Conservation (phyloP, 1,140 invertebrate genomes). For the Drosophila repleta region DNA sequence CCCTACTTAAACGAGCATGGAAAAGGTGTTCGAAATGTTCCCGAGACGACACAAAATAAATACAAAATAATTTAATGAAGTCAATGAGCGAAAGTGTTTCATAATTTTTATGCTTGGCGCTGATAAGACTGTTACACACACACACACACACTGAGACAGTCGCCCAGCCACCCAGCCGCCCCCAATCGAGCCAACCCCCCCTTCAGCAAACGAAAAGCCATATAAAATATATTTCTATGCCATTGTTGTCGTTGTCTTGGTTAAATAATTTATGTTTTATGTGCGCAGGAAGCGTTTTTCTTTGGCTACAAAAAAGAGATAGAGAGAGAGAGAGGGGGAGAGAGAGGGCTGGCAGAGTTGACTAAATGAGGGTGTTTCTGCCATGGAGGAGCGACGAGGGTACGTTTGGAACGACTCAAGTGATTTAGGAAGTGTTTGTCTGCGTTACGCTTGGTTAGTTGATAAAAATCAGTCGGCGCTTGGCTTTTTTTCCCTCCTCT, state of each 20-base stretch:
- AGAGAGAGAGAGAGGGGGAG: constrained; percentile 24
- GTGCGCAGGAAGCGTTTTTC: constrained; percentile 72
- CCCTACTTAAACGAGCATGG: too few relatives aligned
- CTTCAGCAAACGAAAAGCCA: background rate
- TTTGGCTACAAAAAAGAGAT: constrained; percentile 28
- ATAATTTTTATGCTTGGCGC: constrained; percentile 73
- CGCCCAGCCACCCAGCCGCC: background rate
- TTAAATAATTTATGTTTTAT: constrained; percentile 82
- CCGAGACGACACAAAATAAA: constrained; percentile 47
- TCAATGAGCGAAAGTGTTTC: constrained; percentile 76
- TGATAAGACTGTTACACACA: constrained; percentile 48
- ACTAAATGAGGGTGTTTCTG: background rate
- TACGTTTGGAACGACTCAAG: constrained; percentile 60
- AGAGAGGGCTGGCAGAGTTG: constrained; percentile 37
- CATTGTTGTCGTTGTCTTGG: constrained; percentile 28
- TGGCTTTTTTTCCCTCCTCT: constrained; percentile 31
- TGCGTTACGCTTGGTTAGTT: constrained; percentile 83
- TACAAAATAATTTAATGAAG: constrained; percentile 73
- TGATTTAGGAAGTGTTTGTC: constrained; percentile 83
- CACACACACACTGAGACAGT: background rate
- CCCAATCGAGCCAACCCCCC: background rate
- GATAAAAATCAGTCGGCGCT: constrained; percentile 80
- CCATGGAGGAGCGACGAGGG: background rate
- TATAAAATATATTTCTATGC: background rate
- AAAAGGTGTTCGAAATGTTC: constrained; percentile 29